Percentiles rank a stretch among this genome's conserved stretches.
Conservation (phyloP, 2,888 invertebrate species). For the Polydesmus complanatus region DNA sequence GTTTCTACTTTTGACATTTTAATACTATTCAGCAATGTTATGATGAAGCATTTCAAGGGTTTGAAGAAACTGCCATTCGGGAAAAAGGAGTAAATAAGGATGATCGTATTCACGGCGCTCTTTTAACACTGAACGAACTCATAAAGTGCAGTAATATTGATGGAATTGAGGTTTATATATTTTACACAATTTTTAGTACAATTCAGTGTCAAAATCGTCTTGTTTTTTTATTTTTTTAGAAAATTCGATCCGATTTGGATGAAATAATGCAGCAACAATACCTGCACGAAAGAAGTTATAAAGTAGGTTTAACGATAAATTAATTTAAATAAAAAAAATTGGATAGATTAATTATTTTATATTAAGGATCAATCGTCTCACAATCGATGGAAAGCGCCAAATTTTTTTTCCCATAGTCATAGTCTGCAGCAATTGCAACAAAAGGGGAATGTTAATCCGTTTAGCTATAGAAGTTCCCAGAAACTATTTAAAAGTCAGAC, state of each 20-base stretch:
- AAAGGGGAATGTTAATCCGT: constrained; percentile 15
- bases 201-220: not conserved
- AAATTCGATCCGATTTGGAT: constrained; percentile 31
- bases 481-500: constrained; percentile 72
- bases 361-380: constrained; percentile 11
- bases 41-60: constrained; percentile 69
- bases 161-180: constrained; percentile 28
- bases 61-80: constrained; percentile 48
- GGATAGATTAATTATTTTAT: no score
- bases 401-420: constrained; percentile 15
- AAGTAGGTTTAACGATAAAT: constrained; percentile 4
- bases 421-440: constrained; percentile 21
- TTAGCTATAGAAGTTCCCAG: constrained; percentile 24
- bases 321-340: not conserved
- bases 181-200: not conserved
- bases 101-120: constrained; percentile 81
- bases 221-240: constrained; percentile 26
- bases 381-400: constrained; percentile 15
- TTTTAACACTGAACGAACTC: constrained; percentile 85
- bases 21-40: constrained; percentile 50
- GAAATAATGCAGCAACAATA: constrained; percentile 32
- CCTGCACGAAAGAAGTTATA: constrained; percentile 26
- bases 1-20: not conserved
- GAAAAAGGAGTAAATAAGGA: constrained; percentile 71
- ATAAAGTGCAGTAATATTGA: constrained; percentile 74